A percentile compares a stretch with the other conserved stretches of the same genome.
phyloP scores from a whole-genome alignment of 1,140 invertebrate species.

The Centruroides vittatus region DNA sequence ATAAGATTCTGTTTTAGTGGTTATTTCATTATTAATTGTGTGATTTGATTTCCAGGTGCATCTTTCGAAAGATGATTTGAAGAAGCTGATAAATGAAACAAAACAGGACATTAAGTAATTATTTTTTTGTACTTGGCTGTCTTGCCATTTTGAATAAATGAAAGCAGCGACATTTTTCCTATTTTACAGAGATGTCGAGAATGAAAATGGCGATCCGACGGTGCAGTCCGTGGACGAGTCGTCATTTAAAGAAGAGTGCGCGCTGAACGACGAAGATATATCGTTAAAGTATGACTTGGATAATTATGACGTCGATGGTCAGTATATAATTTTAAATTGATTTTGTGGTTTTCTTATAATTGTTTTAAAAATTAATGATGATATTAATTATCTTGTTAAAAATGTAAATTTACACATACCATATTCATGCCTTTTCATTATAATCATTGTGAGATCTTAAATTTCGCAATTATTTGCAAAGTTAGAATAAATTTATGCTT shows the following conservation, averaged over 20 bases:
- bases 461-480: too few relatives aligned
- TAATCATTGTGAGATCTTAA: too few relatives aligned
- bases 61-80: conserved; percentile 47
- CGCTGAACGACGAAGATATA: conserved; percentile 17
- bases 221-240: conserved; percentile 34
- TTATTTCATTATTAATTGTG: too few relatives aligned
- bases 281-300: conserved; percentile 40
- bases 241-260: conserved; percentile 29
- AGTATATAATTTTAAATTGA: conserved; percentile 7
- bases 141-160: neutral
- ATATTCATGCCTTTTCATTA: too few relatives aligned
- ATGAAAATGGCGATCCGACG: conserved; percentile 24
- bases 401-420: too few relatives aligned
- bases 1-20: too few relatives aligned
- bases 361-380: too few relatives aligned
- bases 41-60: conserved; percentile 36
- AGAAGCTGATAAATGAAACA: conserved; percentile 53
- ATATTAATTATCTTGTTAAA: too few relatives aligned
- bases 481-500: too few relatives aligned
- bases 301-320: conserved; percentile 23
- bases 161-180: neutral
- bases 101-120: conserved; percentile 21
- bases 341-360: neutral
- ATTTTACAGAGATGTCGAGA: conserved; percentile 11
- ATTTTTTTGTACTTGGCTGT: neutral